phyloP scores from a whole-genome alignment of 2,888 invertebrate species.

The Trisateles emortualis region DNA sequence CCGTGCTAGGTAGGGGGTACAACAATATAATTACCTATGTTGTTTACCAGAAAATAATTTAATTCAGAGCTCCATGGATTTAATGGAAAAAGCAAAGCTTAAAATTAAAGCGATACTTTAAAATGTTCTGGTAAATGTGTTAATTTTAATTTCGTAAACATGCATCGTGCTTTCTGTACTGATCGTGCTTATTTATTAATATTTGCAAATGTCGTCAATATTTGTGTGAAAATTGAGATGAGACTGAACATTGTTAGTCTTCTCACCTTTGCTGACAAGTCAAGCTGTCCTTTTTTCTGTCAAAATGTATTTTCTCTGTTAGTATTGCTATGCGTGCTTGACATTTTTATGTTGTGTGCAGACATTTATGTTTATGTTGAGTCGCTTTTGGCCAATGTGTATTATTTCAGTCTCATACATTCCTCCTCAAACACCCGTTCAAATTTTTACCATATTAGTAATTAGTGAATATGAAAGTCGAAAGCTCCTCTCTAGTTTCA shows the following conservation, averaged over 20 bases:
- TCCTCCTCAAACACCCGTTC: slow-evolving; percentile 20
- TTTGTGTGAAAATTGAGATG: slow-evolving; percentile 30
- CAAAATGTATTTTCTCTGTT: slow-evolving; percentile 71
- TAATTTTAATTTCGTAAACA: slow-evolving; percentile 47
- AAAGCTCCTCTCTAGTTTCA: no score
- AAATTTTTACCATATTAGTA: no score
- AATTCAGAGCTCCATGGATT: slow-evolving; percentile 24
- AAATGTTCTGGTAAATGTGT: slow-evolving; percentile 36
- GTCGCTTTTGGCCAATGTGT: slow-evolving; percentile 6
- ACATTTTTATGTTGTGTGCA: slow-evolving; percentile 32
- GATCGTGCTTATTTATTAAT: slow-evolving; percentile 11
- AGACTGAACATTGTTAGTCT: slow-evolving; percentile 36
- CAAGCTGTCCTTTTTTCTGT: slow-evolving; percentile 75
- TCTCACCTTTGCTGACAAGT: slow-evolving; percentile 72
- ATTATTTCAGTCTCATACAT: slow-evolving; percentile 23
- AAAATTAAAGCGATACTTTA: slow-evolving; percentile 20
- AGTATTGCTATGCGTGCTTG: slow-evolving; percentile 43
- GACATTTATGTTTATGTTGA: slow-evolving; percentile 23
- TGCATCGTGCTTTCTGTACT: slow-evolving; percentile 63
- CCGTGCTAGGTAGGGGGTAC: slow-evolving; percentile 34
- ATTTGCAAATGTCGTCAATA: slow-evolving; percentile 24
- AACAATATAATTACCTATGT: slow-evolving; percentile 20
- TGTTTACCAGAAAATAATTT: slow-evolving; percentile 36
- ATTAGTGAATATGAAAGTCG: no score
- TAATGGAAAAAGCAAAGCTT: slow-evolving; percentile 12